These are phyloP conservation scores for Vireo griseus DNA, from an alignment of 2,797 vertebrate species.

Conservation along the genomic window DNA sequence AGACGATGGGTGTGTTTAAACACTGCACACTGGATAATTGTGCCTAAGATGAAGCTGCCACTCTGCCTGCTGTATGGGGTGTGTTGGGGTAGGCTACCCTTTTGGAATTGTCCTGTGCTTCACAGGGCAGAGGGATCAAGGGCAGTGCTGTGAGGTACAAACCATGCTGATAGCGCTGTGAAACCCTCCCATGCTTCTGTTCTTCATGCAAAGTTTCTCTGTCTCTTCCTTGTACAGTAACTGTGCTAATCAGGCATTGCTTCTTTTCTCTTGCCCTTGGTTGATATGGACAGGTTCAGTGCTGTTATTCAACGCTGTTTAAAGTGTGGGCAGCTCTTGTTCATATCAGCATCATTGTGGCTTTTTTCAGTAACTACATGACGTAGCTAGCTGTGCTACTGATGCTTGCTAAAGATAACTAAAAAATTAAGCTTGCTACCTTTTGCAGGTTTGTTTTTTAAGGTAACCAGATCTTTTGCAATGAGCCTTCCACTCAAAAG, in stretches of 20 bases:
- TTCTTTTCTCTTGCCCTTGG: neutral
- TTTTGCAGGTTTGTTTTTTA: neutral
- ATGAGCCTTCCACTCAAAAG: neutral
- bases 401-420: neutral
- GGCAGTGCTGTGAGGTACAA: neutral
- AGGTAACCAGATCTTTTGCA: neutral
- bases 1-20: neutral
- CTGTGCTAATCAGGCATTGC: neutral
- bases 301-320: neutral
- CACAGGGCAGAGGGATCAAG: neutral
- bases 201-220: neutral
- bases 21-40: accelerated
- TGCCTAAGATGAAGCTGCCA: neutral
- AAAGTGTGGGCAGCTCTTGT: neutral
- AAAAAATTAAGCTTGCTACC: neutral
- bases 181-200: neutral
- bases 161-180: accelerated
- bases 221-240: neutral
- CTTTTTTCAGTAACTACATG: neutral
- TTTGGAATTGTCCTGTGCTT: neutral
- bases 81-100: accelerated
- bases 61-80: neutral
- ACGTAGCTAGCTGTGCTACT: neutral
- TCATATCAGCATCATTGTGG: neutral
- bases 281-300: neutral